Base-by-base conservation (phyloP, 1,140 invertebrate genomes). In the Neelides sp. region DNA sequence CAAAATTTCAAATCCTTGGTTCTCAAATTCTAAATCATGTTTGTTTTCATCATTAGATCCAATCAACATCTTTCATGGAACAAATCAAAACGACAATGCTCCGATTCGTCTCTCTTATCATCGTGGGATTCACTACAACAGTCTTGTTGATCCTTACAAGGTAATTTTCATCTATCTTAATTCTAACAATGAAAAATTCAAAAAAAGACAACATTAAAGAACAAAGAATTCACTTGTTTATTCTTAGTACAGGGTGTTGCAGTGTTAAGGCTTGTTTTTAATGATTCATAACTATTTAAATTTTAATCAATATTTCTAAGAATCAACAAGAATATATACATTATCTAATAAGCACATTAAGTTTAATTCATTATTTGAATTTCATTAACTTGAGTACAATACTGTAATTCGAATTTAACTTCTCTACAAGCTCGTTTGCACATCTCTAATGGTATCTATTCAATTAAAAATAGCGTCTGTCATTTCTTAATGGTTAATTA, bases 101-200 rank as follows among this genome's bases (percentile, higher is more conserved):
- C 87, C 90, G 2, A 82, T 94, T 54, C 73, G 90, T 49, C 70
- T 94, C 24, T 91, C 85, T 59, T 94, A 94, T 71, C 90, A 94
- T 67, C 75, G 84, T 61, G 82, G 80, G 63, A 79, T 81, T 43
- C 90, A 94, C 70, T 94, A 94, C 64, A 93, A 94, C 69, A 88
- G 84, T 41, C 79, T 94, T 54, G 77, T 90, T 37, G 83, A 93
- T 71, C 90, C 90, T 2, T 85, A 80, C 55, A 87, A 85, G 67
- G 55, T 67, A 72, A 22, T 70, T 58, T 17, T 55, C 36, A 4
- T 35, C n/a, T 62, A 15, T 62, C 61, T 58, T 62, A 2, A 60
- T 62, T n/a, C 66, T 76, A 1, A 71, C 71, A 17, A 40, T 35
- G 5, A 13, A n/a, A n/a, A n/a, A n/a, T n/a, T n/a, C n/a, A n/a